Base-by-base conservation (phyloP, 2,888 invertebrate genomes). In the Cylloceria caligata region DNA sequence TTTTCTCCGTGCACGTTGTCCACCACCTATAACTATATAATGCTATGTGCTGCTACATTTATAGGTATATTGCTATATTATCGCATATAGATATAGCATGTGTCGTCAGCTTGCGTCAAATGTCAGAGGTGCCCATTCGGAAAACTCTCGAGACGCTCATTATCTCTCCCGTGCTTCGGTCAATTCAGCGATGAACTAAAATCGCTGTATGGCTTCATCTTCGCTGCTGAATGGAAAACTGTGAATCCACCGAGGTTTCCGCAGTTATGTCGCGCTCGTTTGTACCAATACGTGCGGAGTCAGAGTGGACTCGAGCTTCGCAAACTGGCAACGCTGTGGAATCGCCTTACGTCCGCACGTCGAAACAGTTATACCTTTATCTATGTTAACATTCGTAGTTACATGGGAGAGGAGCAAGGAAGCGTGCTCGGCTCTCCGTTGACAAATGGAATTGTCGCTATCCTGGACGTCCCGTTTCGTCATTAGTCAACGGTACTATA, bases 81-180 rank as follows among this genome's bases (percentile, higher is more conserved):
- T 42, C 16, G 21, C 24, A 24, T 45, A 60, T 27, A 39, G 62
- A 21, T 62, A 60, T 47, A 60, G 21, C n/a, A 24, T 11, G 45
- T 27, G 36, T 57, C 68, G 57, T 55, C 68, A 64, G 74, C 73
- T 74, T 65, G 69, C 65, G 69, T 78, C 74, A 78, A 78, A 74
- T 65, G 69, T 71, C 74, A 74, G 47, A 19, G 73, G 30, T 30
- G 45, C 21, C 49, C 47, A 47, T 74, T 65, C 57, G 57, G 21
- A 42, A 76, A 67, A 69, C 39, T 60, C 69, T 65, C 57, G 30
- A 55, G 49, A 24, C 74, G 45, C 78, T 81, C 78, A 81, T 81
- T 81, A 81, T 78, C 69, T 73, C 67, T 42, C 34, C 19, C 52
- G 34, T 16, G 60, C n/a, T 57, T 55, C 24, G 57, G 74, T 78